Evolutionary conservation across 2,797 vertebrate genomes (phyloP), one percentile per base, ranked within the genome.

Genomic region (Acipenser oxyrinchus): DNA sequence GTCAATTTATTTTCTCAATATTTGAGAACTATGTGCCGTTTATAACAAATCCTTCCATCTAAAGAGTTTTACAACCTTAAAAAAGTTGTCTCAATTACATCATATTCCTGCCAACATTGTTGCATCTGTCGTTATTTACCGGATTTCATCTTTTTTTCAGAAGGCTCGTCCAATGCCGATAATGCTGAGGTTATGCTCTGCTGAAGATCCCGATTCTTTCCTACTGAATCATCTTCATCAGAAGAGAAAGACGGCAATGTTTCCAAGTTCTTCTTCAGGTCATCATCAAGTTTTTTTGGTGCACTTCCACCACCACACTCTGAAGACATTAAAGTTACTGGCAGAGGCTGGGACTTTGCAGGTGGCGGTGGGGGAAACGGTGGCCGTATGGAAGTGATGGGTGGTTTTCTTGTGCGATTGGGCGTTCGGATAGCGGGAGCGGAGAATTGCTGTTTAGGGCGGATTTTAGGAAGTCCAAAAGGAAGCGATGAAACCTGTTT

Each of bases 401-500:
- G 87, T 0, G 93, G 83, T 72, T 95, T 93, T 76, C 91, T 91
- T 55, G 90, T 88, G 64, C 94, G 91, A 75, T 87, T 97, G 52
- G 92, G 87, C 66, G 92, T 91, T 62, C 96, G 88, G 2, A 94
- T 84, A 2, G 95, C 90, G 77, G 91, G 94, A 62, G 91, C 90
- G 10, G 95, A 95, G 84, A 95, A 94, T 65, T 95, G 94, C 62
- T 97, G 96, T 78, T 95, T 97, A 64, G 96, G 95, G 53, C 97
- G 62, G 94, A 96, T 78, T 99, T 99, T 7, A 99, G 87, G 74
- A 99, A 99, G 86, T 99, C 97, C 70, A 99, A 89, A 99, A 99
- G 72, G 97, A 99, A 61, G 93, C 97, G 6, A 99, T 95, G 78
- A 99, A 99, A 68, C 97, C 97, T 23, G 89, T 97, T 88, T 95